phyloP scores from a whole-genome alignment of 2,113 vertebrate species.

The Leucosticte australis region DNA sequence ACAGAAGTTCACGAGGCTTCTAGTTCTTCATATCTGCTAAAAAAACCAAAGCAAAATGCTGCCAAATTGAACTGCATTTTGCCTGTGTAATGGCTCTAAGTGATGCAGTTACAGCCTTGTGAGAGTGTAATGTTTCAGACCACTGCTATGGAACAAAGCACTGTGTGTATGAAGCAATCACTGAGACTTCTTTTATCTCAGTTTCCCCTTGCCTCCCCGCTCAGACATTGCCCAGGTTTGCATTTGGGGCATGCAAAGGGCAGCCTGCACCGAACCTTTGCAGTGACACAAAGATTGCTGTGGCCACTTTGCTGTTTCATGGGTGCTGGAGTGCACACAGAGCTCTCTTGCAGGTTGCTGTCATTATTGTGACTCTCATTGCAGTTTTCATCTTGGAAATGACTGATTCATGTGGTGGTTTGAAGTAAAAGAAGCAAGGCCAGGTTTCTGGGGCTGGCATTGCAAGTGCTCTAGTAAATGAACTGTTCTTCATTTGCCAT shows the following conservation, averaged over 20 bases:
- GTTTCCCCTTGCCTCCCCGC: rapidly evolving
- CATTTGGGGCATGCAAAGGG: neutral
- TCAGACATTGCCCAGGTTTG: neutral
- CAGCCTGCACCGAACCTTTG: neutral
- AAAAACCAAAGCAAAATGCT: neutral
- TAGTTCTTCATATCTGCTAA: neutral
- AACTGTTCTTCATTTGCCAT: neutral
- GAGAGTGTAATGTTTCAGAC: neutral
- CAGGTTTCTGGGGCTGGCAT: neutral
- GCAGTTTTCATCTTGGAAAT: neutral
- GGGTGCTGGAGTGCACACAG: neutral
- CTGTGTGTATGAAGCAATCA: neutral
- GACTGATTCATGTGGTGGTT: neutral
- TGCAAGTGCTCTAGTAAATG: neutral
- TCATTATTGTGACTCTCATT: neutral
- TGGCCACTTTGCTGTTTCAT: neutral
- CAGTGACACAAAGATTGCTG: neutral
- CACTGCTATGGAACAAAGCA: neutral
- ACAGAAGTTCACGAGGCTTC: neutral
- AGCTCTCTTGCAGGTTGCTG: neutral
- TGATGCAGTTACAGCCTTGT: neutral
- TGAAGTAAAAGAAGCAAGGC: neutral
- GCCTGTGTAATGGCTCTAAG: neutral
- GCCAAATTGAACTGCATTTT: neutral
- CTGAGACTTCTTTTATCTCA: neutral